Conservation (phyloP, 2,888 invertebrate genomes). For the Thumatha senex region DNA sequence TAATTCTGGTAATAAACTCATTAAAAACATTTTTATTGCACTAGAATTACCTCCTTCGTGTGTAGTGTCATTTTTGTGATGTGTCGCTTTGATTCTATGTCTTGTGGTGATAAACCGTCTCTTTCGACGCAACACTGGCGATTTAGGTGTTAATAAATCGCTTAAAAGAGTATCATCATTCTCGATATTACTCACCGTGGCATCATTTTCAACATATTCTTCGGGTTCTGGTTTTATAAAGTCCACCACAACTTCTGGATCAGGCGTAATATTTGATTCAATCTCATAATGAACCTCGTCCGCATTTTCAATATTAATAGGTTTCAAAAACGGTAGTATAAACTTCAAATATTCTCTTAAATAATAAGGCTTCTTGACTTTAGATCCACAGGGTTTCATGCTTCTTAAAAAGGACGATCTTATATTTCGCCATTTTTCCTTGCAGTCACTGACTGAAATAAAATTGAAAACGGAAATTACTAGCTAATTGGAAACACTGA, state of each 20-base stretch:
- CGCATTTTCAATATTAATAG: constrained; percentile 22
- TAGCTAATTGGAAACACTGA: neutral
- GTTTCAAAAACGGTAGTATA: constrained; percentile 45
- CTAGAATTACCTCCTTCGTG: neutral
- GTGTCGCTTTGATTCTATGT: constrained; percentile 5
- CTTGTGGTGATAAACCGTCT: constrained; percentile 21
- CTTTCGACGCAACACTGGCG: constrained; percentile 15
- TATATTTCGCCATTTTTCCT: constrained; percentile 52
- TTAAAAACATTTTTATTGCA: constrained; percentile 38
- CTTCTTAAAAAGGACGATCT: constrained; percentile 46
- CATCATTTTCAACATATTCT: constrained; percentile 15
- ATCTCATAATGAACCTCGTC: constrained; percentile 22
- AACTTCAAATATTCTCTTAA: constrained; percentile 42
- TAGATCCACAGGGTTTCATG: constrained; percentile 36
- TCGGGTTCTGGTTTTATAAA: constrained; percentile 30
- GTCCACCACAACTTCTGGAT: constrained; percentile 10
- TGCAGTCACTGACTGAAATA: constrained; percentile 46
- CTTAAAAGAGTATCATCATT: constrained; percentile 17
- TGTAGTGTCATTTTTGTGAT: constrained; percentile 4
- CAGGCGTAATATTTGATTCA: constrained; percentile 8
- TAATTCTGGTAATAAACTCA: constrained; percentile 46
- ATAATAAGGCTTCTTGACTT: constrained; percentile 46
- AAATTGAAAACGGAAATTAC: neutral
- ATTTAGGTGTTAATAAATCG: constrained; percentile 16
- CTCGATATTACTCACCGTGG: constrained; percentile 11